Evolutionary conservation across 1,140 invertebrate genomes (phyloP).

Genomic region (Homalodisca vitripennis): DNA sequence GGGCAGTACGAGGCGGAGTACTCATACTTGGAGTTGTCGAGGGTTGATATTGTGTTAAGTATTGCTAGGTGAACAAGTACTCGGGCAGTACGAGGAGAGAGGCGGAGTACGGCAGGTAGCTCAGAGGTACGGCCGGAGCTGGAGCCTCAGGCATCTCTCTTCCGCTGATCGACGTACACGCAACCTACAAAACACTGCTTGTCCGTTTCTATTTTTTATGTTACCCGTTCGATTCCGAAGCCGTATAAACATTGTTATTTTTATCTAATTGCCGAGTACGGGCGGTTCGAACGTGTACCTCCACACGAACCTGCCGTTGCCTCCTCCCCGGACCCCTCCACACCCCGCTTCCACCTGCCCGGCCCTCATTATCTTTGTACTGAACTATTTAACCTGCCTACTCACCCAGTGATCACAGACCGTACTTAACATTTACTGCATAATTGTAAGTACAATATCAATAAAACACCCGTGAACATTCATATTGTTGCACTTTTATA

Average conservation of each 20-base stretch:
- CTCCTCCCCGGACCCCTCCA: not conserved
- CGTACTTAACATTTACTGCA: no score
- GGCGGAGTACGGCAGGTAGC: not conserved
- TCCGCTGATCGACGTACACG: conserved; percentile 15
- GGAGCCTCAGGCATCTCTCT: not conserved
- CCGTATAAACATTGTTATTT: conserved; percentile 26
- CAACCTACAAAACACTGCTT: conserved; percentile 23
- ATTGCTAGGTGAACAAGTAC: no score
- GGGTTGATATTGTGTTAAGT: no score
- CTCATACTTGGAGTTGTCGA: no score
- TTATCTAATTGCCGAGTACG: conserved; percentile 9
- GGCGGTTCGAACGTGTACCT: not conserved
- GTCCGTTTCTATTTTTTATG: conserved; percentile 23
- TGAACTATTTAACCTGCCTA: no score
- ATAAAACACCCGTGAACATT: no score
- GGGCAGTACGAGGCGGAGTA: no score
- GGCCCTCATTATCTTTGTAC: no score
- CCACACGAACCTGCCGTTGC: conserved; percentile 3
- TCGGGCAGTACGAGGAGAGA: no score
- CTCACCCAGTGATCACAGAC: no score
- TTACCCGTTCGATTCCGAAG: conserved; percentile 23
- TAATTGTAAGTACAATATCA: no score
- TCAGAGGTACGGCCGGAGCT: not conserved
- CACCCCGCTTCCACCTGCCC: not conserved
- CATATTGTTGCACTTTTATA: no score